Base-by-base conservation (phyloP, 2,888 invertebrate genomes). In the Loripinus fragilis region DNA sequence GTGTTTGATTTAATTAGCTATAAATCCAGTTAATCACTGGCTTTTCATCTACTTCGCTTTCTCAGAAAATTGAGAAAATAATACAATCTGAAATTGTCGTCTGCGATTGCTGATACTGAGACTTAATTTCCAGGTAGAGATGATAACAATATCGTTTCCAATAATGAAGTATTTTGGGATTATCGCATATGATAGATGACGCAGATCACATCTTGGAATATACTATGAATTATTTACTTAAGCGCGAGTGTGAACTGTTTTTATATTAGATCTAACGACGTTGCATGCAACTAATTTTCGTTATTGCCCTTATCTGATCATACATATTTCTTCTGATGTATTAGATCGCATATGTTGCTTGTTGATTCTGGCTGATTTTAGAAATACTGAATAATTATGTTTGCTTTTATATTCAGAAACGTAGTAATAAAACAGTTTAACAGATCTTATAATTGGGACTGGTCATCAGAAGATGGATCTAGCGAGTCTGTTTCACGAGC, bases 261-360 rank as follows among this genome's bases (percentile, higher is more conserved):
- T 60, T 60, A 33, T 60, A 60, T 60, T 33, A 33, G 60, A 60
- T 60, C 60, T 60, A 60, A 60, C 60, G 60, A 20, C 12, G 28
- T 60, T 60, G 60, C 60, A 60, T 60, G 60, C 60, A 60, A 60
- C 60, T 33, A 60, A 60, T 60, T 60, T 60, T 60, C 60, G 30
- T 17, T 60, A 60, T 60, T 10, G 60, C 23, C n/a, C 33, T 60
- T 33, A 60, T 60, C 60, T 17, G 33, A 60, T 60, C 60, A 60
- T 60, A 33, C 25, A 60, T 30, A 8, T 60, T 60, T 60, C 60
- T 60, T 60, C 60, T 60, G 60, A 60, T 60, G 60, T 60, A 33
- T 60, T 60, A 60, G 60, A 60, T 60, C 10, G 10, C 30, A 60
- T 60, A 60, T 60, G 60, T 3, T 20, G 60, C 30, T 20, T 60